A percentile compares a stretch with the other conserved stretches of the same genome.
Conservation (phyloP, 2,113 vertebrate species). For the Mesitornis unicolor region DNA sequence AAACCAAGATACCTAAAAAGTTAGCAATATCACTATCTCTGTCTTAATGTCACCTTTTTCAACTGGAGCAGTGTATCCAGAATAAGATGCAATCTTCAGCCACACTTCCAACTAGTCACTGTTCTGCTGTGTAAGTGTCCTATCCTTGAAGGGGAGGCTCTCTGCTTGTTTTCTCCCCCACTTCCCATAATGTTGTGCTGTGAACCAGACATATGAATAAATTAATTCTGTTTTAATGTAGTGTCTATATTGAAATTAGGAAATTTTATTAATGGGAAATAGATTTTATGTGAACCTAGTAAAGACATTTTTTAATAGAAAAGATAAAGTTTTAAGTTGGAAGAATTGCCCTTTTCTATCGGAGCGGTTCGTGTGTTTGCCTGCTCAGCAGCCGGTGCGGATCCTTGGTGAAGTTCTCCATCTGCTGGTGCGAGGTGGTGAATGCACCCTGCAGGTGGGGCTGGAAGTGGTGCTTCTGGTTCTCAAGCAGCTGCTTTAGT, state of each 20-base stretch:
- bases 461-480: background rate
- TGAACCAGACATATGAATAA: background rate
- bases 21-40: background rate
- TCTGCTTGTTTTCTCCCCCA: fast-evolving
- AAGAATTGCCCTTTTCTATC: background rate
- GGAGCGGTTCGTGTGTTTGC: fast-evolving
- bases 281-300: background rate
- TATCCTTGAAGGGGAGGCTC: background rate
- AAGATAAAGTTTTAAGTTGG: background rate
- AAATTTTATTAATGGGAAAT: background rate
- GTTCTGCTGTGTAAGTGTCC: fast-evolving
- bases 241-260: background rate
- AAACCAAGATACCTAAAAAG: background rate
- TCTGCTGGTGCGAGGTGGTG: background rate
- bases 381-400: fast-evolving
- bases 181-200: background rate
- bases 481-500: background rate
- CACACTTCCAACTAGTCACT: fast-evolving
- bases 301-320: background rate
- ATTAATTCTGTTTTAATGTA: background rate
- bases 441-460: background rate
- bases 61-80: background rate
- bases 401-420: conserved; percentile 1
- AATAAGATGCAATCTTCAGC: background rate
- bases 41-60: background rate